Conservation (phyloP, 2,113 vertebrate genomes). For the Bettongia penicillata region DNA sequence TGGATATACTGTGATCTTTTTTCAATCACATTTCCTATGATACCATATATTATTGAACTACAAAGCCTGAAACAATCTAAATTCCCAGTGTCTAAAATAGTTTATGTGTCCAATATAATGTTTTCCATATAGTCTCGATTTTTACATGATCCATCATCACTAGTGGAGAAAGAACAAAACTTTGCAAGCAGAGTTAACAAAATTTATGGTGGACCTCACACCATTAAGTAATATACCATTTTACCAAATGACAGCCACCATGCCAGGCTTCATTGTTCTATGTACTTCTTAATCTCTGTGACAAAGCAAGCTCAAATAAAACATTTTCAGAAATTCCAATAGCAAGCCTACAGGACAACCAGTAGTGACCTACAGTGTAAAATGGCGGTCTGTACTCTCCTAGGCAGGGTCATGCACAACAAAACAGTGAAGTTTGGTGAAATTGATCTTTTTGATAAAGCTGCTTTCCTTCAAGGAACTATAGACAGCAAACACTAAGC, state of each 20-base stretch:
- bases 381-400: background rate
- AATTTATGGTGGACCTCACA: constrained; percentile 48
- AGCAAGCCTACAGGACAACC: constrained; percentile 24
- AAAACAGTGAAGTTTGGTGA: background rate
- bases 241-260: constrained; percentile 66
- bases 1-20: constrained; percentile 35
- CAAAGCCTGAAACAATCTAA: constrained; percentile 46
- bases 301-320: constrained; percentile 69
- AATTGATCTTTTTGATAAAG: background rate
- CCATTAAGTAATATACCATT: constrained; percentile 69
- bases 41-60: constrained; percentile 52
- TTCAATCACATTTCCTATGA: constrained; percentile 26
- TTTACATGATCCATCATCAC: constrained; percentile 57
- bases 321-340: constrained; percentile 68
- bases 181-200: constrained; percentile 53
- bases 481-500: background rate
- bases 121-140: constrained; percentile 18
- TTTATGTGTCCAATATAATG: background rate
- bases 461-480: background rate
- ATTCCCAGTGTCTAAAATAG: background rate
- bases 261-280: constrained; percentile 66
- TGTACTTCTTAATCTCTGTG: constrained; percentile 67
- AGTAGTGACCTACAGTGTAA: constrained; percentile 55
- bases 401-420: background rate
- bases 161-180: constrained; percentile 37